These are phyloP conservation scores for Heliopora coerulea DNA, from an alignment of 92 coral and sea anemone species.

Conservation along the genomic window DNA sequence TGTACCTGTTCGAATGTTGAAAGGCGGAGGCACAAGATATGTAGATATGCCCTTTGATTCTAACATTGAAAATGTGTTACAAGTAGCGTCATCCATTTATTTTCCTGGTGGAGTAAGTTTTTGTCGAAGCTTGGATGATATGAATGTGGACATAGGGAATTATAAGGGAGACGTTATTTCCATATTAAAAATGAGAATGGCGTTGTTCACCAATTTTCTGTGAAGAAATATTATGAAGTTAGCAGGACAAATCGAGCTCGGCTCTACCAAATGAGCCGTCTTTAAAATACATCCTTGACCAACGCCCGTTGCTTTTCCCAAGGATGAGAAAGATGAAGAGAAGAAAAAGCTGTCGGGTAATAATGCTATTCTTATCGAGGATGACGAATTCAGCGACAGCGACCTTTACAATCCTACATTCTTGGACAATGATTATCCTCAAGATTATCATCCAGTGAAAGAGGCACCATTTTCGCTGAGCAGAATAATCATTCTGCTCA, in stretches of 20 bases:
- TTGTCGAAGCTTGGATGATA: constrained; percentile 25
- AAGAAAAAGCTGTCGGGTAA: constrained; percentile 10
- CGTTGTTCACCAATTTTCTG: constrained; percentile 3
- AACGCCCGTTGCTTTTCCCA: neutral
- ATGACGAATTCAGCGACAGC: constrained; percentile 14
- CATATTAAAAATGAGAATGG: constrained; percentile 18
- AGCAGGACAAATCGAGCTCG: constrained; percentile 23
- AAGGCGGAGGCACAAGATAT: constrained; percentile 41
- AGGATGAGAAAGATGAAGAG: neutral
- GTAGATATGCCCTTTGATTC: constrained; percentile 35
- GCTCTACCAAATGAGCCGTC: constrained; percentile 21
- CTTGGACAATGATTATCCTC: constrained; percentile 1
- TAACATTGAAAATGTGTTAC: constrained; percentile 7
- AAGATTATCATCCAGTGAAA: constrained; percentile 38
- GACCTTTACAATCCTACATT: neutral
- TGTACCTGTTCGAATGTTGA: constrained; percentile 29
- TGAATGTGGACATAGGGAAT: constrained; percentile 27
- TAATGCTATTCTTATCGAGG: constrained; percentile 33
- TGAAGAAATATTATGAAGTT: constrained; percentile 18
- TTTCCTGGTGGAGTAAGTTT: constrained; percentile 32
- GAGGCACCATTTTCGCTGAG: constrained; percentile 13
- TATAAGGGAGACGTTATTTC: constrained; percentile 21
- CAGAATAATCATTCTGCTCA: constrained; percentile 20
- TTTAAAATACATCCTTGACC: neutral
- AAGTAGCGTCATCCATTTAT: constrained; percentile 23